Conservation (phyloP, 35 echinoderm and acorn worm species). For the Heliocidaris tuberculata region DNA sequence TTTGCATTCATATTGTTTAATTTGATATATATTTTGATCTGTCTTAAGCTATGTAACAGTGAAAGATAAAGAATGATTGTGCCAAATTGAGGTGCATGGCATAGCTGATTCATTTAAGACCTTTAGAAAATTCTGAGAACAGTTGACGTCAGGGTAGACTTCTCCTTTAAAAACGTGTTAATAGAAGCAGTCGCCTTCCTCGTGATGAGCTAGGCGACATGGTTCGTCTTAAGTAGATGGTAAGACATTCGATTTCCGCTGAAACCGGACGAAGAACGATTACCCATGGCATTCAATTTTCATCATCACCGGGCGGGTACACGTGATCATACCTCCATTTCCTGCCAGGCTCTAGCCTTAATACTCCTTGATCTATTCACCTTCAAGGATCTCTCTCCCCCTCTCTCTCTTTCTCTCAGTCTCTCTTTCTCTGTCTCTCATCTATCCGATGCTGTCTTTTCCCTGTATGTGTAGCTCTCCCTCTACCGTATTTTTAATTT, state of each 20-base stretch:
- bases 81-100: too few relatives aligned
- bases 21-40: too few relatives aligned
- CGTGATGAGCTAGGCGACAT: neutral
- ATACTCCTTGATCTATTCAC: neutral
- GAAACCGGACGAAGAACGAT: neutral
- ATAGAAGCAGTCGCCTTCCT: neutral
- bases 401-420: neutral
- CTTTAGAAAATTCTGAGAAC: too few relatives aligned
- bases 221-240: neutral
- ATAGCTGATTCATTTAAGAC: too few relatives aligned
- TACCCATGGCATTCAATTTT: neutral
- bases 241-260: slow-evolving; percentile 1
- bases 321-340: neutral
- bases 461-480: too few relatives aligned
- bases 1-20: too few relatives aligned
- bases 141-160: too few relatives aligned
- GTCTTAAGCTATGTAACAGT: too few relatives aligned
- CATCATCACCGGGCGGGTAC: neutral
- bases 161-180: neutral
- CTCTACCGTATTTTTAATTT: neutral
- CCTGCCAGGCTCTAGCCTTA: neutral
- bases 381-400: neutral
- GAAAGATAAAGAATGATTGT: too few relatives aligned
- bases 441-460: neutral
- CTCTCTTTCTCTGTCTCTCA: neutral